Evolutionary conservation across 2,888 invertebrate species (phyloP), one percentile per base, ranked within the genome.

Genomic region (Cheilosia scutellata): DNA sequence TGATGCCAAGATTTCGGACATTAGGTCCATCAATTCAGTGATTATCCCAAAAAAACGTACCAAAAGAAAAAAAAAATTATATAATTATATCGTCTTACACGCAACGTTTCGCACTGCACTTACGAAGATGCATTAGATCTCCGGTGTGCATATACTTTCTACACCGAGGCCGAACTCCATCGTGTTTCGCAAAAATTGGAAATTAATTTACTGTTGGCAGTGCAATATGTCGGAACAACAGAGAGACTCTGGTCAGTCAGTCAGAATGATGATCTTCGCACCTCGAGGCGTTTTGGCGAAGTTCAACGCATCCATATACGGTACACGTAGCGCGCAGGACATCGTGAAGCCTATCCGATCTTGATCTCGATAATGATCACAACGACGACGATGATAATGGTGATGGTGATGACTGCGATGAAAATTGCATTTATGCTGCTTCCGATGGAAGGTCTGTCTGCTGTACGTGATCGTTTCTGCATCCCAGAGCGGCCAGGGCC

Each of bases 171-270:
- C n/a, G n/a, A n/a, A n/a, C n/a, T n/a, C n/a, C n/a, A n/a, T n/a
- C 37, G 57, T 42, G 47, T 51, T 79, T 74, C 37, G 68, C 70
- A 44, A 51, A 82, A 86, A 76, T 76, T 76, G 55, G 57, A 86
- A 86, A 86, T 86, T 86, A 86, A 86, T 86, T 86, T 77, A 86
- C 76, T 86, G 62, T 75, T 72, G 65, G 75, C 62, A 71, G 71
- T 31, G 31, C 25, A 55, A 37, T 42, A 66, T 62, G 44, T 62
- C 60, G 53, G n/a, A n/a, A n/a, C n/a, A n/a, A n/a, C n/a, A n/a
- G 51, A 20, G 57, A 44, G 53, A 44, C 47, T 53, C 42, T 75
- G 70, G 75, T 58, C 58, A 58, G 71, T 51, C 74, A 74, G 70
- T 71, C 71, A 63, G 62, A 80, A n/a, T n/a, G n/a, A 65, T 76